Evolutionary conservation across 92 coral and sea anemone genomes (phyloP), one percentile per base, ranked within the genome.

Genomic region (Paragorgia papillata): DNA sequence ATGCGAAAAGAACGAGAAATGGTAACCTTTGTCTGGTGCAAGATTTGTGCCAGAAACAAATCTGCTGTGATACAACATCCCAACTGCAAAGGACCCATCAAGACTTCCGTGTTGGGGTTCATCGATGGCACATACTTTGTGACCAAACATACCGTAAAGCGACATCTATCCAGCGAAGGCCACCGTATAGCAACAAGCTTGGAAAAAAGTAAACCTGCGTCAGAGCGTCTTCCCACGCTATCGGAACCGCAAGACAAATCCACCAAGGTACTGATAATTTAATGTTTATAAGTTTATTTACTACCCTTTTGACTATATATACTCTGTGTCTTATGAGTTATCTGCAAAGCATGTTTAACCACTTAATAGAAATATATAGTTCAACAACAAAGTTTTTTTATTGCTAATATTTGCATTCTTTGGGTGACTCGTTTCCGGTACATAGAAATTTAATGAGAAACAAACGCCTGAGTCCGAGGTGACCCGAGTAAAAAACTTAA

Each of bases 101-200:
- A 37, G 10, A 37, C 41, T 15, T 39, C 73, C 2, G 73, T 66
- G 31, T 35, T 33, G 49, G 25, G 30, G 15, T 66, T 22, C 53
- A 66, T 39, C 6, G 22, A 67, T 27, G 74, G 74, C 46, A 67
- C 74, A 10, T 40, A 67, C 34, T 40, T 43, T 18, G 74, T 67
- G 20, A 67, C 55, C 21, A 67, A 67, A 15, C 74, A 67, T 50
- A 67, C 57, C 1, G 30, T 40, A 27, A 67, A 22, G 20, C 74
- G 74, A 41, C 74, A 67, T 48, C 56, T 40, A 32, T 33, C 29
- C 8, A 67, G 74, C 19, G 74, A 67, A 67, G 74, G 74, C 37
- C 74, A 67, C 30, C 58, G 58, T 40, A 67, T 67, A 37, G 74
- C 57, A 37, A 5, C 43, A 8, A 48, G 49, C 12, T 24, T 22